Evolutionary conservation across 2,797 vertebrate species (phyloP), one percentile per base, ranked within the genome.

Genomic region (Lacerta viridis): DNA sequence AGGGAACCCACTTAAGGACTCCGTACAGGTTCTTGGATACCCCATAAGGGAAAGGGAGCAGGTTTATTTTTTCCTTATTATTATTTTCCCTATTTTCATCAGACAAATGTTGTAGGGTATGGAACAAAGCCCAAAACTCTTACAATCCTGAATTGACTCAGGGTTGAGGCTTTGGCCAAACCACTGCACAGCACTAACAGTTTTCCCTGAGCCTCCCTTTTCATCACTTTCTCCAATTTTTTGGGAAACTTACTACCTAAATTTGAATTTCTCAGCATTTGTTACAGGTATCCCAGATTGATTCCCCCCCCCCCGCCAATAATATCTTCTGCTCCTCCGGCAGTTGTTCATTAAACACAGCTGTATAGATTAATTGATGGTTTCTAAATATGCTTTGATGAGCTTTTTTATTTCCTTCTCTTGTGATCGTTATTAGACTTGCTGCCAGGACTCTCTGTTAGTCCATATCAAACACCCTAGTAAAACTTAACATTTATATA

Each of bases 271-370:
- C 23, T 84, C 83, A 84, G 23, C 72, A 18, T 46, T 50, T 4
- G 55, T 75, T 71, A 59, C 46, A 84, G n/a, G 68, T 74, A 71
- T 59, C 23, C 17, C 41, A 71, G 81, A 39, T 20, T 84, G 66
- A 25, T 41, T 15, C 11, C 46, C 11, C 10, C 46, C 11, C 46
- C 10, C 8, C 8, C 9, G 27, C 69, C 71, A 33, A 61, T 61
- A 75, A 23, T 59, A 75, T 75, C 55, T 75, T 75, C 50, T 39
- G 33, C 27, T 36, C 50, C 71, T 84, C n/a, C 4, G 69, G 69
- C 69, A 36, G 11, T 61, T 41, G 83, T 59, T 84, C 71, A 84
- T 84, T 84, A 39, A 36, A 55, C 33, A 74, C 46, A 84, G 69
- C 50, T 84, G 50, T 75, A 84, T 75, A 29, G 11, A 55, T 75